Evolutionary conservation across 2,888 invertebrate species (phyloP).

Genomic region (Lasioglossum malachurum): DNA sequence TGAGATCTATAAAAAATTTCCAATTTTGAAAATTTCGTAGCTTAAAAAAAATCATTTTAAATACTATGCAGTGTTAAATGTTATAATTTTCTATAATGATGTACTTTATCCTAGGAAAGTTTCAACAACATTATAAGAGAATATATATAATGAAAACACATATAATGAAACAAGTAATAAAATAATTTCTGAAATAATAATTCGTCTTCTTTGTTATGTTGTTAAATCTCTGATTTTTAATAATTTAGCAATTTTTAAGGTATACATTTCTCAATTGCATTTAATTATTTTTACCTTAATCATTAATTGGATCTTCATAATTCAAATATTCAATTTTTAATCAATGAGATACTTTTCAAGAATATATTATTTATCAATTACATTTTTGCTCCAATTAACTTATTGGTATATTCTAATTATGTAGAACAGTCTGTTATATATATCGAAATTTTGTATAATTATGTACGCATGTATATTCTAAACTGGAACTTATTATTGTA

Average conservation of each 20-base stretch:
- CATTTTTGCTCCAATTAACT: neutral
- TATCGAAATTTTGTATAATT: conserved; percentile 13
- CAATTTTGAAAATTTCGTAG: too few relatives aligned
- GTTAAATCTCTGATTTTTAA: neutral
- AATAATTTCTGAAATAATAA: neutral
- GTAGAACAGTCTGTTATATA: neutral
- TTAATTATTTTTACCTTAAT: neutral
- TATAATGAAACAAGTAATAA: conserved; percentile 17
- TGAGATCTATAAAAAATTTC: too few relatives aligned
- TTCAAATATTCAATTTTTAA: neutral
- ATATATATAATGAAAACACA: neutral
- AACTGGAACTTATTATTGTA: conserved; percentile 21
- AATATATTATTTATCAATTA: conserved; percentile 15
- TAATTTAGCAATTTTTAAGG: neutral
- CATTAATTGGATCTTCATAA: neutral
- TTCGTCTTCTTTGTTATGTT: neutral
- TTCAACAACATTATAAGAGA: neutral
- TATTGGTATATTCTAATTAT: conserved; percentile 11
- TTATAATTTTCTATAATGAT: neutral
- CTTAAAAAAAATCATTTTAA: neutral
- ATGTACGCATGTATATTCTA: conserved; percentile 1
- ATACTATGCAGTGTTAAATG: neutral
- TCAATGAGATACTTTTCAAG: neutral
- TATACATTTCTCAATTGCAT: neutral
- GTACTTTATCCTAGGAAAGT: neutral